These are phyloP conservation scores for Sceloporus undulatus DNA, from an alignment of 2,113 vertebrate species.

Conservation along the genomic window DNA sequence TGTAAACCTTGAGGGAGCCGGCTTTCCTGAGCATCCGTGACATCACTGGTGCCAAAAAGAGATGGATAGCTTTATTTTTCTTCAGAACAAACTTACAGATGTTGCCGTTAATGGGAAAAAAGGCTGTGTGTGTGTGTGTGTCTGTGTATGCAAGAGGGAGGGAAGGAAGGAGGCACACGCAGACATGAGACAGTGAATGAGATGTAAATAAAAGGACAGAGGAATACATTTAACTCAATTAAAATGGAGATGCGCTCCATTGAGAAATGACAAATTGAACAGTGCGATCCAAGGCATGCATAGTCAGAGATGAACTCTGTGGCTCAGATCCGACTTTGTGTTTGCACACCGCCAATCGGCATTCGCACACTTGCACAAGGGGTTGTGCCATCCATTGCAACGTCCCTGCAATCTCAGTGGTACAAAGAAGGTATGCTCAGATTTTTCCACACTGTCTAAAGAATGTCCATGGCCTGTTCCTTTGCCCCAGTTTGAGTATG, in stretches of 20 bases:
- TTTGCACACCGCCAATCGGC: no score
- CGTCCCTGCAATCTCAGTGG: no score
- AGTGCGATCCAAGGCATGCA: background rate
- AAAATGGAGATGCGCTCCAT: background rate
- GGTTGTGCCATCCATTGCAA: no score
- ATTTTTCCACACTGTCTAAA: no score
- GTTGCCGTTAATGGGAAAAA: constrained; percentile 43
- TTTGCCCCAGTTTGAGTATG: no score
- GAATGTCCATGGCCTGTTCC: no score
- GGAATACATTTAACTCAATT: background rate
- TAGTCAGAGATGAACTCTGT: background rate
- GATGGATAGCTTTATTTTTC: constrained; percentile 78
- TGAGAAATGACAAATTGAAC: background rate
- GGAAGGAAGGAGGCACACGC: no score
- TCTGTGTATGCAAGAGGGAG: background rate
- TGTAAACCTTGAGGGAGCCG: constrained; percentile 70
- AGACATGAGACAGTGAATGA: background rate
- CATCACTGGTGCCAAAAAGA: constrained; percentile 59
- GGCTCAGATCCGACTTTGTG: no score
- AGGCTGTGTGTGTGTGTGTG: background rate
- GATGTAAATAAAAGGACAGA: background rate
- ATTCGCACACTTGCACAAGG: no score
- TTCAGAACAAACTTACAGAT: constrained; percentile 68
- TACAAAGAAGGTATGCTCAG: no score
- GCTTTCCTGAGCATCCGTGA: constrained; percentile 72